Conservation (phyloP, 2,888 invertebrate species). For the Hemithea aestivaria region DNA sequence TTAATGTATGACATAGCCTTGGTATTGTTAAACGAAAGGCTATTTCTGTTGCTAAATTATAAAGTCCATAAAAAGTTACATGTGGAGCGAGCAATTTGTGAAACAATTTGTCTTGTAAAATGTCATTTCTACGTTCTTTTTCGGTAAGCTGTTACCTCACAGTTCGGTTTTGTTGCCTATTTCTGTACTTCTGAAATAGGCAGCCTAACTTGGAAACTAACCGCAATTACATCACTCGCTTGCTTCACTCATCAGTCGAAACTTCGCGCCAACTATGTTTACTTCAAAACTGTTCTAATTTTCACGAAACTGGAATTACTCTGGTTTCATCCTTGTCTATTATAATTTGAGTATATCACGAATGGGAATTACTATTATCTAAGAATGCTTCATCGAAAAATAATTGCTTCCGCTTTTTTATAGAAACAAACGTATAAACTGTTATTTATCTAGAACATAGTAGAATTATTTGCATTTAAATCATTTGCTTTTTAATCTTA, state of each 20-base stretch:
- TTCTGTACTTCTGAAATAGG: conserved; percentile 21
- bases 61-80: conserved; percentile 30
- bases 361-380: too few relatives aligned
- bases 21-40: conserved; percentile 30
- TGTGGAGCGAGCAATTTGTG: conserved; percentile 26
- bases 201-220: conserved; percentile 26
- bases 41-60: conserved; percentile 31
- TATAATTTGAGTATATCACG: background rate
- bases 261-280: conserved; percentile 6
- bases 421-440: too few relatives aligned
- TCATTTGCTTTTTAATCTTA: too few relatives aligned
- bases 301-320: conserved; percentile 1
- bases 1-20: conserved; percentile 49
- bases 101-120: conserved; percentile 31
- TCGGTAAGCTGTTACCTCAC: conserved; percentile 26
- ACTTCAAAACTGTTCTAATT: background rate
- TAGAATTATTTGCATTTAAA: too few relatives aligned
- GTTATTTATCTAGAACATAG: too few relatives aligned
- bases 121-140: conserved; percentile 29
- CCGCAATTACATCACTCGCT: conserved; percentile 23
- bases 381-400: too few relatives aligned
- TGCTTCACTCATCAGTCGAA: conserved; percentile 14
- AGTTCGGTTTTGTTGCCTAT: conserved; percentile 25
- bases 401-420: too few relatives aligned
- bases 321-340: background rate